Percentiles rank a stretch among this genome's conserved stretches.
phyloP scores from a whole-genome alignment of 2,113 vertebrate species.

The Brienomyrus brachyistius region DNA sequence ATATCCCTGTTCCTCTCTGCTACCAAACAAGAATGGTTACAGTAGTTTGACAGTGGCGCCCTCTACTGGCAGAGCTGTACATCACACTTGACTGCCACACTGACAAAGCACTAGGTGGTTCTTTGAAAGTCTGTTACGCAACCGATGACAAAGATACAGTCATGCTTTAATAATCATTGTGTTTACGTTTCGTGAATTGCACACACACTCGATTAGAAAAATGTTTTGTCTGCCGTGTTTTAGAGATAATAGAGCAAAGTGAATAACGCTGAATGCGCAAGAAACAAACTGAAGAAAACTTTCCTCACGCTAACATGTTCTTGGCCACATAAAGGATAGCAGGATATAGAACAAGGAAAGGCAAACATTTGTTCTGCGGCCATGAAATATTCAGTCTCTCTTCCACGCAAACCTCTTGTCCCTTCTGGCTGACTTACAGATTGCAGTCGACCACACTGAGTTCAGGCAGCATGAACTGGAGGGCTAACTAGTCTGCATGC shows the following conservation, averaged over 20 bases:
- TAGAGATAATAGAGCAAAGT: background rate
- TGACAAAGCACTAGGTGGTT: background rate
- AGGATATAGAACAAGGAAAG: background rate
- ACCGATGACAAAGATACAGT: background rate
- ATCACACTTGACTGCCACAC: background rate
- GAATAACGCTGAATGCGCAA: background rate
- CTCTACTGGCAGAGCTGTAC: background rate
- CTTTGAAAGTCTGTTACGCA: background rate
- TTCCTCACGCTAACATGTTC: background rate
- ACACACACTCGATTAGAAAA: background rate
- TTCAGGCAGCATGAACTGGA: background rate
- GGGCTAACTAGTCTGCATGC: background rate
- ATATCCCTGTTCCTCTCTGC: background rate
- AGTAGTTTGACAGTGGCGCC: background rate
- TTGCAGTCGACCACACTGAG: background rate
- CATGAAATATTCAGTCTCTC: background rate
- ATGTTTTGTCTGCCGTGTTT: background rate
- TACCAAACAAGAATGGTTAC: background rate
- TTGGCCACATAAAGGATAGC: background rate
- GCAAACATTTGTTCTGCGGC: background rate
- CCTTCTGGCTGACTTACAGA: background rate
- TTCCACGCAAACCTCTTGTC: background rate
- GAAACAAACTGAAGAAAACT: background rate
- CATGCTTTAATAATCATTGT: background rate
- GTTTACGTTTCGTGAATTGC: background rate